Evolutionary conservation across 2,888 invertebrate species (phyloP), one percentile per base, ranked within the genome.

Genomic region (Digitonthophagus gazella): DNA sequence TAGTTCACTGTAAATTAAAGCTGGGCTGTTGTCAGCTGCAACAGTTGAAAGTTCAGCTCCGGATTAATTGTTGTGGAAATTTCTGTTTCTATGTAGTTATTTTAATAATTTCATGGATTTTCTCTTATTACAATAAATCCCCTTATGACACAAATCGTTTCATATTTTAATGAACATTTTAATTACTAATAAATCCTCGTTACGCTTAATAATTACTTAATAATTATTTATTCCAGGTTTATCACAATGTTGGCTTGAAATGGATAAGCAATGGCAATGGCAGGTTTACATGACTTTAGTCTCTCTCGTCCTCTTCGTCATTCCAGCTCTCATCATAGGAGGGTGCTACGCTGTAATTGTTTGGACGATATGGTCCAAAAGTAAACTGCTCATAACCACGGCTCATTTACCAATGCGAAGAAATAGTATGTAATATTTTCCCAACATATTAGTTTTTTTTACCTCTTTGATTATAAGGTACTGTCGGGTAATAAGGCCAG

Each of bases 311-410:
- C 87, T 97, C 54, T 96, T 97, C 83, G 89, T 94, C 66, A 84
- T 95, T 19, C 97, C 97, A 0, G 93, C 96, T 0, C 78, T 96
- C 67, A 92, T 96, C 74, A 97, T 97, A 72, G 90, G 93, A 2
- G 91, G 92, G 2, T 97, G 97, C 81, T 97, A 97, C 81, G 90
- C 93, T 5, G 90, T 96, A 76, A 97, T 97, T 76, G 95, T 97
- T 1, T 87, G 91, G 78, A 96, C 96, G 5, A 96, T 97, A 75
- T 97, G 96, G 97, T 90, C 92, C 3, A 94, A 94, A 79, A 90
- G 91, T 78, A 88, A 90, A 75, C 86, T 89, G 1, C 86, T 91
- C 3, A 88, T 80, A 72, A 80, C 79, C 64, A 79, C 78, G 22
- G 81, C 78, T 65, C 81, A 80, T 72, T 76, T 78, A 55, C 79